Percentiles rank a stretch among this genome's conserved stretches.
Evolutionary conservation across 2,888 invertebrate species (phyloP).

Genomic region (Tachystola acroxantha): DNA sequence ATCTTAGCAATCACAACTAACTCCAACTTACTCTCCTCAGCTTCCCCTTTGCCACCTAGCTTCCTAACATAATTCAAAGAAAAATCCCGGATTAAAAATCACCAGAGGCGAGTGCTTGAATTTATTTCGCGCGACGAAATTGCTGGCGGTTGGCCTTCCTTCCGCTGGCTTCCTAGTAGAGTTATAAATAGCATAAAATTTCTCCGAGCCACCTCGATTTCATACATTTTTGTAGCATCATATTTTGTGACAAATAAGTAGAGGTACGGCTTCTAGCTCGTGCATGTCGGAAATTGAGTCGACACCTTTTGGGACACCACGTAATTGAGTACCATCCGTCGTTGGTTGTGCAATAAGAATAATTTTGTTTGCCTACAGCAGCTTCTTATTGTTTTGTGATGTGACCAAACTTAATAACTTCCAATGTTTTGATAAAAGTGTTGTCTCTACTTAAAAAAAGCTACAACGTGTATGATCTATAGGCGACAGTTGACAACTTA

Average conservation of each 20-base stretch:
- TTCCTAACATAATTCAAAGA: slow-evolving; percentile 49
- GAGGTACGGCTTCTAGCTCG: slow-evolving; percentile 21
- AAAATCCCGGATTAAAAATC: slow-evolving; percentile 50
- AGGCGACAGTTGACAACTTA: too few relatives aligned
- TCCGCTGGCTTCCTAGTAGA: slow-evolving; percentile 24
- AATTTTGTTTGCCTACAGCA: too few relatives aligned
- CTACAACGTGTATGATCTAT: too few relatives aligned
- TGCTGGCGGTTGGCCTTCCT: slow-evolving; percentile 47
- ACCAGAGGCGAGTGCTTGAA: slow-evolving; percentile 37
- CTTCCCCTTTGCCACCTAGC: slow-evolving; percentile 16
- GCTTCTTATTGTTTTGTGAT: too few relatives aligned
- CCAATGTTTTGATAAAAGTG: too few relatives aligned
- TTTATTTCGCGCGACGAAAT: slow-evolving; percentile 48
- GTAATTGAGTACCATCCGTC: too few relatives aligned
- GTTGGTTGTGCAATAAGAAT: too few relatives aligned
- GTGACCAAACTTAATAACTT: too few relatives aligned
- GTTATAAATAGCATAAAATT: slow-evolving; percentile 38
- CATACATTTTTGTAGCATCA: slow-evolving; percentile 55
- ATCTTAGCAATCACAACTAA: neutral
- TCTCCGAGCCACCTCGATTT: slow-evolving; percentile 39
- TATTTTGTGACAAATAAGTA: slow-evolving; percentile 54
- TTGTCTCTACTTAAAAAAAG: too few relatives aligned
- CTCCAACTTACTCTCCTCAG: too few relatives aligned
- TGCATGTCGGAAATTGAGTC: slow-evolving; percentile 11
- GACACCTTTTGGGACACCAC: too few relatives aligned